A percentile compares a stretch with the other conserved stretches of the same genome.
Evolutionary conservation across 2,888 invertebrate species (phyloP).

Genomic region (Tachina lurida): DNA sequence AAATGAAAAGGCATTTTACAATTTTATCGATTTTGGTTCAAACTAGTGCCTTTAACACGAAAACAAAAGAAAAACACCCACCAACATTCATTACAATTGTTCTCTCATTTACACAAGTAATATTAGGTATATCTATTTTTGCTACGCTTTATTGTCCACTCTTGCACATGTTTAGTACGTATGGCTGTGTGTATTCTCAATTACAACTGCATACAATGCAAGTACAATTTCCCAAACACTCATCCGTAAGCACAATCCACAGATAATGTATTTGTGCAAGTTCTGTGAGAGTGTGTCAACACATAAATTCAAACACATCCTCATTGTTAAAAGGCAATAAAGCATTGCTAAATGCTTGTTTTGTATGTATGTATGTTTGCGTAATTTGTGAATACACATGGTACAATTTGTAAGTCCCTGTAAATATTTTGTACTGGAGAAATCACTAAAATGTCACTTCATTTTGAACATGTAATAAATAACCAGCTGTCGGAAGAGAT

Average conservation of each 20-base stretch:
- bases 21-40: no score
- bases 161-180: background rate
- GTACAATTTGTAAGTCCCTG: background rate
- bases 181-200: background rate
- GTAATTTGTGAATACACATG: background rate
- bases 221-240: constrained; percentile 10
- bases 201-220: constrained; percentile 5
- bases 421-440: background rate
- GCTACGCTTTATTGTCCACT: background rate
- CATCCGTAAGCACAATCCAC: background rate
- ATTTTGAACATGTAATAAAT: no score
- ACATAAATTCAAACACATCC: constrained; percentile 31
- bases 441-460: no score
- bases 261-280: constrained; percentile 1
- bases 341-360: constrained; percentile 52
- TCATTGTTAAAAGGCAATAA: constrained; percentile 59
- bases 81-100: no score
- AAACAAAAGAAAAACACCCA: background rate
- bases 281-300: constrained; percentile 26
- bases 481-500: no score
- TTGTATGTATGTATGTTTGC: background rate
- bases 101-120: no score
- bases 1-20: no score
- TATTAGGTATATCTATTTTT: no score
- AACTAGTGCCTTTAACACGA: background rate